phyloP scores from a whole-genome alignment of 2,113 vertebrate genomes.

The Mirounga angustirostris region DNA sequence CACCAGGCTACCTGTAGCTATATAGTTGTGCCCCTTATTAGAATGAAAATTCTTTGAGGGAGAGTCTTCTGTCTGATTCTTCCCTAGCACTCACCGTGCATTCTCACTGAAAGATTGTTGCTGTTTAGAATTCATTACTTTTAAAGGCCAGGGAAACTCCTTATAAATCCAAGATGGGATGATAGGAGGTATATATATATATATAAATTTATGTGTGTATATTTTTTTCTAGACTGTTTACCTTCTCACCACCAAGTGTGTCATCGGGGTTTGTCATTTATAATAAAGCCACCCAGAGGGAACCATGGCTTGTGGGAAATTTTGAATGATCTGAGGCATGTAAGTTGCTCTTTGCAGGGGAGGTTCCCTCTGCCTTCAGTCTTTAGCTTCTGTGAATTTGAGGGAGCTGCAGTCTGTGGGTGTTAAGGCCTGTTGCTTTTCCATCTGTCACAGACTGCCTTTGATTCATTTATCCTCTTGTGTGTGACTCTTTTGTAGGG shows the following conservation, averaged over 20 bases:
- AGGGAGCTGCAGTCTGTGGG: neutral
- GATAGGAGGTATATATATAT: neutral
- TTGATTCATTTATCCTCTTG: slow-evolving; percentile 54
- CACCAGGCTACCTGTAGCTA: neutral
- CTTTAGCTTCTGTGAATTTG: slow-evolving; percentile 16
- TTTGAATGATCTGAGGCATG: neutral
- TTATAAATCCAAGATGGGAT: no score
- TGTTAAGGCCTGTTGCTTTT: slow-evolving; percentile 49
- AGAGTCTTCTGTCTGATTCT: neutral
- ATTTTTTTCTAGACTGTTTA: neutral
- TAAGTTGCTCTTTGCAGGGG: neutral
- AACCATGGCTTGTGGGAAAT: neutral
- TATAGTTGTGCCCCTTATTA: no score
- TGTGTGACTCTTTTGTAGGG: neutral
- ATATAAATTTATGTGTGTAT: neutral
- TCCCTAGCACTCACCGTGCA: neutral
- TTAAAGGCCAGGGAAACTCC: no score
- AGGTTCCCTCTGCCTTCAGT: neutral
- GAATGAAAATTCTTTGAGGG: neutral
- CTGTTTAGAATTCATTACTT: neutral
- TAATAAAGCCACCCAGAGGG: neutral
- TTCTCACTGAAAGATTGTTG: neutral
- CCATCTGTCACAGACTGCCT: neutral
- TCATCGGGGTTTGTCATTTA: neutral
- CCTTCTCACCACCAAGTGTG: neutral